Conservation (phyloP, 92 coral and sea anemone genomes). For the Anthopleura xanthogrammica region DNA sequence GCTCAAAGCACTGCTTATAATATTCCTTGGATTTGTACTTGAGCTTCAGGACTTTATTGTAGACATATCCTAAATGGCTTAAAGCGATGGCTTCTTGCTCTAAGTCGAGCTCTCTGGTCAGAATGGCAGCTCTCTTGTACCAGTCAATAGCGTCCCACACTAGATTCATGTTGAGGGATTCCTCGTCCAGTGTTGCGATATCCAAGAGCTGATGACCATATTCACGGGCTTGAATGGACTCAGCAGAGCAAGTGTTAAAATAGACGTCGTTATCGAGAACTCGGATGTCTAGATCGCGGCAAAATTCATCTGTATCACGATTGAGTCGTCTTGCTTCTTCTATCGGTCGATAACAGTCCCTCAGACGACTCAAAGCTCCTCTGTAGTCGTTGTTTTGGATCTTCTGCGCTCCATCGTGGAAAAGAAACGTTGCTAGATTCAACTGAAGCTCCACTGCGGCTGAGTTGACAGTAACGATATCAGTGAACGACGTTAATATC, state of each 20-base stretch:
- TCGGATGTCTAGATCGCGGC: conserved; percentile 35
- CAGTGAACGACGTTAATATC: conserved; percentile 38
- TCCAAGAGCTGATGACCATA: conserved; percentile 63
- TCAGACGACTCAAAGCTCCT: conserved; percentile 72
- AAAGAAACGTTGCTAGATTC: conserved; percentile 48
- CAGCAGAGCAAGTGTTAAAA: conserved; percentile 68
- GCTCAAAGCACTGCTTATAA: conserved; percentile 73
- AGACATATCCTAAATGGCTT: conserved; percentile 76
- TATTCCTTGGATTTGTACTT: conserved; percentile 69
- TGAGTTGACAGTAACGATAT: conserved; percentile 16
- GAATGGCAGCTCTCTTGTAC: conserved; percentile 77
- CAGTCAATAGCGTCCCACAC: conserved; percentile 91
- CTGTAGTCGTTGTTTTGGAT: conserved; percentile 66
- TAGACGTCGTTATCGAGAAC: conserved; percentile 65
- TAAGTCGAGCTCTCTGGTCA: conserved; percentile 80
- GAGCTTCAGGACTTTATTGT: conserved; percentile 77
- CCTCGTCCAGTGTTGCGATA: conserved; percentile 53
- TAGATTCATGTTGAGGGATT: conserved; percentile 67
- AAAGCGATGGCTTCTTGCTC: conserved; percentile 91
- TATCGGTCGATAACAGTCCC: conserved; percentile 76
- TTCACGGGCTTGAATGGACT: conserved; percentile 79
- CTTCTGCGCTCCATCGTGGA: conserved; percentile 75
- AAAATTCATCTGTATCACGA: conserved; percentile 18
- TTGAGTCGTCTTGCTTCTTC: conserved; percentile 76
- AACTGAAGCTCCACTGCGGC: conserved; percentile 46